Percentiles rank a stretch among this genome's conserved stretches.
phyloP scores from a whole-genome alignment of 2,113 vertebrate species.

The Calyptomena viridis region DNA sequence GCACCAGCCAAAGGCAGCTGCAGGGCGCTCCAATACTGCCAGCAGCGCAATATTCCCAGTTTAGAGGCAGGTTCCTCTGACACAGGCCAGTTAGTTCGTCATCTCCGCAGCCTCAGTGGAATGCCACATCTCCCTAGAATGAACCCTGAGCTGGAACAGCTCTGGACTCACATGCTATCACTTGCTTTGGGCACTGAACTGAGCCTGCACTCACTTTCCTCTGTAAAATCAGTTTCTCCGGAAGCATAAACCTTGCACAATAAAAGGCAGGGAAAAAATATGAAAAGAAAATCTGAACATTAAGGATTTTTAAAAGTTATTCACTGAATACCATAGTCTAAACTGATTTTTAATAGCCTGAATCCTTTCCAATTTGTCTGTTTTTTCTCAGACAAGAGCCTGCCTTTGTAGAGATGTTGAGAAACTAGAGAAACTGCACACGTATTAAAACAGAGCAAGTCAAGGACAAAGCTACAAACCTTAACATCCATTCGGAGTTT shows the following conservation, averaged over 20 bases:
- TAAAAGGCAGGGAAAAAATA: neutral
- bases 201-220: neutral
- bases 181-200: neutral
- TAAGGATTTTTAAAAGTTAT: neutral
- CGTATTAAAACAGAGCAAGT: neutral
- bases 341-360: neutral
- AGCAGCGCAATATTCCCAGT: neutral
- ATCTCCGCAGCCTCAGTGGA: neutral
- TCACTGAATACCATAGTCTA: fast-evolving
- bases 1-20: neutral
- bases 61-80: neutral
- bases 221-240: neutral
- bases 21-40: neutral
- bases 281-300: neutral
- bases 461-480: constrained; percentile 43
- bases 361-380: neutral
- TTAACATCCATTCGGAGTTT: neutral
- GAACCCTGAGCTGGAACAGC: fast-evolving
- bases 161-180: neutral
- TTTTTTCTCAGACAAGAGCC: neutral
- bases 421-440: neutral
- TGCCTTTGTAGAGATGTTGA: neutral
- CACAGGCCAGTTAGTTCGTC: neutral
- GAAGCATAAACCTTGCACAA: neutral
- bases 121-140: neutral